Evolutionary conservation across 2,888 invertebrate species (phyloP).

Genomic region (Argyra leucocephala): DNA sequence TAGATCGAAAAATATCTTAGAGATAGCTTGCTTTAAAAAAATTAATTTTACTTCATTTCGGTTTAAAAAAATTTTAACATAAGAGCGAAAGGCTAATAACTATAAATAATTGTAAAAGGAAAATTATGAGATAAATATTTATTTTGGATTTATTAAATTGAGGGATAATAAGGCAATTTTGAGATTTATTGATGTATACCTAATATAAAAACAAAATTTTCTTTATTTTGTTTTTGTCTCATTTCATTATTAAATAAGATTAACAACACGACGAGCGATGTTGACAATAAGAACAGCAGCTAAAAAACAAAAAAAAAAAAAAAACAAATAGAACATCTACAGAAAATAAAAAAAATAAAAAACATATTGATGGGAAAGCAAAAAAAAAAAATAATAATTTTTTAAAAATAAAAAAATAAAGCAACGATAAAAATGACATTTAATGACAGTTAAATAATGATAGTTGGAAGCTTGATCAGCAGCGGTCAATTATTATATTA

Average conservation of each 20-base stretch:
- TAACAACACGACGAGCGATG: background rate
- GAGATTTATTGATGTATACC: background rate
- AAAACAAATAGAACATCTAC: too few relatives aligned
- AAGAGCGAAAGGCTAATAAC: background rate
- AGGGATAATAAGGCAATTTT: slow-evolving; percentile 6
- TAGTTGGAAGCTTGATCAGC: slow-evolving; percentile 6
- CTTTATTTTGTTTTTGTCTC: background rate
- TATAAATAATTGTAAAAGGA: background rate
- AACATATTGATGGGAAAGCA: background rate
- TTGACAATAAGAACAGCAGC: too few relatives aligned
- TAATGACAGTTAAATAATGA: slow-evolving; percentile 3
- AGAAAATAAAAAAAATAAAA: too few relatives aligned
- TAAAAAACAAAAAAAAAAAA: too few relatives aligned
- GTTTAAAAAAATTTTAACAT: background rate
- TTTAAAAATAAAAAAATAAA: background rate
- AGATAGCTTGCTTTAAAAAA: too few relatives aligned
- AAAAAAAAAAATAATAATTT: background rate
- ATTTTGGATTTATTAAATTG: slow-evolving; percentile 1
- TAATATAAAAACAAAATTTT: background rate
- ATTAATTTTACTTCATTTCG: too few relatives aligned
- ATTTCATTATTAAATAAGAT: background rate
- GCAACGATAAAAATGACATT: background rate
- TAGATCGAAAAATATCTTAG: too few relatives aligned
- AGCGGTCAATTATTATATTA: background rate
- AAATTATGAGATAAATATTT: slow-evolving; percentile 6